Evolutionary conservation across 2,888 invertebrate genomes (phyloP), one percentile per base, ranked within the genome.

Genomic region (Ischnus inquisitorius): DNA sequence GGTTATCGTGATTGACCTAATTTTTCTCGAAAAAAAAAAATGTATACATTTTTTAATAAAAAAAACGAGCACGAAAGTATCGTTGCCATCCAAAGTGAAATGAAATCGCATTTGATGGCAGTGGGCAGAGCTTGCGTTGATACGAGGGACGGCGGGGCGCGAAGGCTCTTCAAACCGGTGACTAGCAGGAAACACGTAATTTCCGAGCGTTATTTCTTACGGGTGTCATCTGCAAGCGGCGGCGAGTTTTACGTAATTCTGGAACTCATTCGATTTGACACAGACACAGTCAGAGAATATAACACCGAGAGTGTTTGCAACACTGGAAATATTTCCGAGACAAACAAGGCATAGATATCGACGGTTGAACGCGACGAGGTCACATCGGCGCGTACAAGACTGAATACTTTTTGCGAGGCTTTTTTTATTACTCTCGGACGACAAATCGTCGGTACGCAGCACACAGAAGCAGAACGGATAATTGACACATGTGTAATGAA

Each of bases 171-270:
- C 25, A 62, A 74, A 60, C 62, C 74, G 62, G 62, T 79, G 83
- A 83, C 83, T 83, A 74, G 87, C 89, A 89, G 90, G 88, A 91
- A 90, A 88, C 86, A 87, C 85, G 87, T 90, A 92, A 92, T 92
- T 91, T 89, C 86, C 88, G 57, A 78, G 78, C 68, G 65, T 74
- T 76, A 46, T 80, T 85, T 80, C 82, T 80, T 77, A 83, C 46
- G 88, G 87, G 82, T 91, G 90, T 91, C 92, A 89, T 90, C 89
- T 89, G 90, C 83, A 85, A 87, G 87, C 88, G 87, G 87, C 89
- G 88, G 84, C 19, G n/a, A 72, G 79, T 85, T 90, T 91, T 91
- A 91, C 90, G 90, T 91, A 91, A 91, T 83, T 76, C 84, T 72
- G 62, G 25, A 76, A 84, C 81, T 68, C 78, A 81, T 86, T 78